phyloP scores from a whole-genome alignment of 2,113 vertebrate species.

The Larimichthys polyactis region DNA sequence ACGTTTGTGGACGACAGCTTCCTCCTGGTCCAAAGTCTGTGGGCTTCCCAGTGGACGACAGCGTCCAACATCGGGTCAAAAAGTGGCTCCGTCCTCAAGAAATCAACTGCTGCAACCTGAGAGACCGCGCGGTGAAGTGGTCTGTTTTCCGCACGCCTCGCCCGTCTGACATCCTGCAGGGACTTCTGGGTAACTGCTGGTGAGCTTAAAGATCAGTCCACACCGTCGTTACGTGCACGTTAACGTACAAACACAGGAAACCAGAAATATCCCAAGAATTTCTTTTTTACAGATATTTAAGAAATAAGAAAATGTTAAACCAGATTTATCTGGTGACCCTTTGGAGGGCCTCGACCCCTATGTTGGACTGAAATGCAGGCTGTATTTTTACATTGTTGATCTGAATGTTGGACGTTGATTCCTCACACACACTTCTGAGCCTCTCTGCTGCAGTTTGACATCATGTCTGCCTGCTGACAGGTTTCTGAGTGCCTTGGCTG shows the following conservation, averaged over 20 bases:
- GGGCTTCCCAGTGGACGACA: constrained; percentile 64
- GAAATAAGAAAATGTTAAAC: too few species aligned
- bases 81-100: constrained; percentile 70
- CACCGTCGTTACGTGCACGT: too few species aligned
- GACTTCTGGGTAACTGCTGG: constrained; percentile 78
- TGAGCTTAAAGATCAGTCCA: constrained; percentile 40
- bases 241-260: too few species aligned
- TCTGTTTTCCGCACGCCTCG: constrained; percentile 54
- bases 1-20: constrained; percentile 73
- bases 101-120: constrained; percentile 54
- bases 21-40: constrained; percentile 53
- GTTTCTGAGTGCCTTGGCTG: constrained; percentile 94
- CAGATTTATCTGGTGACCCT: too few species aligned
- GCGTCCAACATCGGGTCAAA: constrained; percentile 65
- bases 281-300: too few species aligned
- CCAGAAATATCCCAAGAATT: too few species aligned
- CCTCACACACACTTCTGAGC: too few species aligned
- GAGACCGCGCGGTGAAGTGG: constrained; percentile 46
- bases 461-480: constrained; percentile 67
- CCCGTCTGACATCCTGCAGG: constrained; percentile 68
- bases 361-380: too few species aligned
- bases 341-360: too few species aligned
- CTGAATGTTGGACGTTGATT: too few species aligned
- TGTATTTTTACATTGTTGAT: too few species aligned
- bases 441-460: too few species aligned